Base-by-base conservation (phyloP, 2,113 vertebrate species). In the Tylochromis polylepis region DNA sequence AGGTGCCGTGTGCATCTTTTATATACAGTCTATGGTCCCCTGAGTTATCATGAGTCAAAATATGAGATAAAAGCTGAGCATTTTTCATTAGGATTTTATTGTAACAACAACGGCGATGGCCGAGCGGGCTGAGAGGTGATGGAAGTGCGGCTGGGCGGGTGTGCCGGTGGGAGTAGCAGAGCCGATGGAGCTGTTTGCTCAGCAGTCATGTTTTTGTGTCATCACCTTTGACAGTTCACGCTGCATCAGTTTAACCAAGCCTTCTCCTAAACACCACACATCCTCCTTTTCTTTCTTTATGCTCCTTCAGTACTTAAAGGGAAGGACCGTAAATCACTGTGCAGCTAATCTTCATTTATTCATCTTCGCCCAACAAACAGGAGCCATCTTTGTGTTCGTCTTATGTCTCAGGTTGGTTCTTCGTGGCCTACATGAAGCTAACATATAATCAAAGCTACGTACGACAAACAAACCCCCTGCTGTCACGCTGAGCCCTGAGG, bases 21-120 rank as follows among this genome's bases (percentile, higher is more conserved):
- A 1, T 10, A 70, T 72, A 72, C 65, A 72, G 38, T 72, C 22
- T 72, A 1, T 11, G 65, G 20, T 22, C 3, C 3, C 9, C 16
- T 27, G 12, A 43, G 65, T n/a, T n/a, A n/a, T n/a, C n/a, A n/a
- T n/a, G n/a, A n/a, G n/a, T n/a, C n/a, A n/a, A n/a, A n/a, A n/a
- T n/a, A n/a, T n/a, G n/a, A n/a, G n/a, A n/a, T n/a, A n/a, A n/a
- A n/a, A n/a, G 38, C 67, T 72, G 38, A 72, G 15, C 38, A 62
- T 62, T 34, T 62, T 4, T 20, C 16, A 11, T 6, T 9, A 72
- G 9, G 38, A 27, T 22, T 55, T 55, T n/a, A 18, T 6, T 46
- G 41, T 7, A 46, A 27, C 1, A 0, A 46, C 2, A 24, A 46
- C 1, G 5, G 14, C 0, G 65, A 70, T 16, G 8, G 41, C 38